Base-by-base conservation (phyloP, 2,797 vertebrate species). In the Atherinosoma microstoma region DNA sequence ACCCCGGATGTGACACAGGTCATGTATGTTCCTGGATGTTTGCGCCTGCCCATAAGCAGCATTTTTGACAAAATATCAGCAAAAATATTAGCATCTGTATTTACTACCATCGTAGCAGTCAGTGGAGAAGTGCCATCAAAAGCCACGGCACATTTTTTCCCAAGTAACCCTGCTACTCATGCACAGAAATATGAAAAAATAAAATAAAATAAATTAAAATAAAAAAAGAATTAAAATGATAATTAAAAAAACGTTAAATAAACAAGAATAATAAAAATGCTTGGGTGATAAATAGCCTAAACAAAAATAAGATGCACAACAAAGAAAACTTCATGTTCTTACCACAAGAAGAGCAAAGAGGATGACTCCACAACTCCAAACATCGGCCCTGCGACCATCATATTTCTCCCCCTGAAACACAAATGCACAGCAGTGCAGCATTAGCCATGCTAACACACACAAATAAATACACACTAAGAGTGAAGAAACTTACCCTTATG, bases 351-450 rank as follows among this genome's bases (percentile, higher is more conserved):
- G 94, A 67, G 97, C 97, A 61, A 97, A 98, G 57, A 98, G 96
- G 82, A 98, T 98, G 81, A 98, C 97, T 2, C 97, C 97, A 70
- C 97, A 98, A 83, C 97, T 98, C 97, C 97, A 98, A 63, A 98
- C 97, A 70, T 98, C 96, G 1, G 97, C 97, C 53, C 96, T 91
- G 47, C 97, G 95, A 27, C 97, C 97, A 0, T 98, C 97, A 0
- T 98, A 98, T 84, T 97, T 97, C 76, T 98, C 96, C 2, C 97
- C 96, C 96, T 97, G 78, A 69, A 69, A 83, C 34, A 72, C 57
- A 75, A 27, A 54, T 15, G 10, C 24, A 32, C 20, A 67, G 56
- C 5, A 27, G 1, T 12, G 8, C 1, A 1, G 24, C 27, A 10
- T 76, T 38, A 75, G 13, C 53, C 24, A 61, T 2, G 2, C 45